Evolutionary conservation across 2,113 vertebrate species (phyloP).

Genomic region (Scomber colias): DNA sequence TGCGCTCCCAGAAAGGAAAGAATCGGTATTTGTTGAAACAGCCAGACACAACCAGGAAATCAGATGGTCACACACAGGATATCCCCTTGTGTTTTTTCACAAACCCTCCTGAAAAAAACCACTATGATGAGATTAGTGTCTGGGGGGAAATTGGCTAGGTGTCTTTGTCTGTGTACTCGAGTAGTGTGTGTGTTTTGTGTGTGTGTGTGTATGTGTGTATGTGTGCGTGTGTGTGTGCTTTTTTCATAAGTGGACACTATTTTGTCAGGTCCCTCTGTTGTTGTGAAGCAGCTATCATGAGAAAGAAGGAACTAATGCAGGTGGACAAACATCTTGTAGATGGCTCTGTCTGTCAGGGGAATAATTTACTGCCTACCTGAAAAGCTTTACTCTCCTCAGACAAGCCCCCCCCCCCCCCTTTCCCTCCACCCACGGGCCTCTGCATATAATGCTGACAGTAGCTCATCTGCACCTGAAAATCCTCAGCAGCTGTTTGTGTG

Average conservation of each 20-base stretch:
- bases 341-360: slow-evolving; percentile 22
- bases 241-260: slow-evolving; percentile 9
- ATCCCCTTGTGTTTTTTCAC: slow-evolving; percentile 12
- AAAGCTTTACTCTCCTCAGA: slow-evolving; percentile 3
- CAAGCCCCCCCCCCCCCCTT: not conserved
- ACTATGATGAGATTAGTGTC: slow-evolving; percentile 35
- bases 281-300: slow-evolving; percentile 16
- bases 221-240: not conserved
- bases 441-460: not conserved
- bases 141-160: slow-evolving; percentile 35
- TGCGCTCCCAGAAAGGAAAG: slow-evolving; percentile 15
- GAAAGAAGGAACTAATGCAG: slow-evolving; percentile 10
- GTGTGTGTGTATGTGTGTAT: not conserved
- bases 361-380: slow-evolving; percentile 21
- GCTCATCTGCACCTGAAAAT: slow-evolving; percentile 30
- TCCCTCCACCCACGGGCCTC: no score
- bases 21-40: slow-evolving; percentile 18
- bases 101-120: slow-evolving; percentile 2
- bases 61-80: slow-evolving; percentile 40
- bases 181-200: not conserved
- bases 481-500: slow-evolving; percentile 2
- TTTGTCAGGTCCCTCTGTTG: not conserved
- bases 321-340: slow-evolving; percentile 30
- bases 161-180: slow-evolving; percentile 17
- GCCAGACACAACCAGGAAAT: slow-evolving; percentile 44